These are phyloP conservation scores for Phalacrocorax carbo DNA, from an alignment of 2,113 vertebrate genomes.

Conservation along the genomic window DNA sequence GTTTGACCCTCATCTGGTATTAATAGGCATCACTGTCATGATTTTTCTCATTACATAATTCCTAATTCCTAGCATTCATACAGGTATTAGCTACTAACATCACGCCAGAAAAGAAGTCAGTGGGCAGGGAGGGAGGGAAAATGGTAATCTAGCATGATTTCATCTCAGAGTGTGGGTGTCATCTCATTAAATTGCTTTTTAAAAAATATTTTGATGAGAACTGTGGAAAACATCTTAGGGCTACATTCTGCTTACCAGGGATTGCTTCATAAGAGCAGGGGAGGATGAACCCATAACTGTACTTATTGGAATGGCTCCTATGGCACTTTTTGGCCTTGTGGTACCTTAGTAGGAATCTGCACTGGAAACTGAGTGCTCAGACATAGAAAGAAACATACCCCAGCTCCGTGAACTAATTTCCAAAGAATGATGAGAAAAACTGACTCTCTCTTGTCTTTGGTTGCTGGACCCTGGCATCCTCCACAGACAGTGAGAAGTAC, in stretches of 20 bases:
- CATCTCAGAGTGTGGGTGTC: background rate
- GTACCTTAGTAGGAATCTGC: background rate
- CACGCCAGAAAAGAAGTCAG: constrained; percentile 12
- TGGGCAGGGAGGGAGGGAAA: background rate
- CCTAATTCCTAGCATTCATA: background rate
- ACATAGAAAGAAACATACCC: background rate
- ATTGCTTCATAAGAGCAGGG: background rate
- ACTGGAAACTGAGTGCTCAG: background rate
- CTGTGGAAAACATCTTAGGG: background rate
- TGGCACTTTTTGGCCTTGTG: background rate
- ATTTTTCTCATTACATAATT: background rate
- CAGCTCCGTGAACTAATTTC: background rate
- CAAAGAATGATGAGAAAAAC: background rate
- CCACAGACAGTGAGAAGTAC: background rate
- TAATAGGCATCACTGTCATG: background rate
- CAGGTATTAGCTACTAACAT: background rate
- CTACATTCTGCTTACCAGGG: background rate
- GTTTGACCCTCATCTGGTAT: background rate
- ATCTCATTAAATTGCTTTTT: constrained; percentile 28
- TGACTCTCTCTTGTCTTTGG: background rate
- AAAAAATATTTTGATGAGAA: constrained; percentile 39
- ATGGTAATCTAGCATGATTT: constrained; percentile 14
- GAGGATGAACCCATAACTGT: background rate
- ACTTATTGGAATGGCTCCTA: background rate
- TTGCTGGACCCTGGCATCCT: background rate